Evolutionary conservation across 2,113 vertebrate genomes (phyloP), one percentile per base, ranked within the genome.

Genomic region (Penelope pileata): DNA sequence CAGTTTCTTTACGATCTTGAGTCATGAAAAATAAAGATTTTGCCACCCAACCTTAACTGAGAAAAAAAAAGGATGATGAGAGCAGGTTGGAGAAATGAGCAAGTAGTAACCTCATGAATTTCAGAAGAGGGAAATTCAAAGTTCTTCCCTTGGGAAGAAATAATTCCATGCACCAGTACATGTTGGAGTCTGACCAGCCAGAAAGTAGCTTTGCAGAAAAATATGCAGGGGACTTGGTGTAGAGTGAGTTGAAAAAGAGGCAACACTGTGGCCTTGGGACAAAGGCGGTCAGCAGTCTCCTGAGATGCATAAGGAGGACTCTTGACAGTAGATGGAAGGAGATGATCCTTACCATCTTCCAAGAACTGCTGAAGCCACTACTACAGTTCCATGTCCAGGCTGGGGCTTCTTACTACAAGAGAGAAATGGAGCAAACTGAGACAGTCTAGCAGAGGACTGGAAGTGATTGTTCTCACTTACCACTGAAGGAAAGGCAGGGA

Each of bases 221-320:
- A 9, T 4, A 45, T 17, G 4, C 19, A 34, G 6, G 9, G 7
- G 10, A 5, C 11, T 59, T 62, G 36, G 12, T 45, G 3, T 1
- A 48, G 16, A 43, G 5, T 2, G 5, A 56, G 21, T 4, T 60
- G 17, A 88, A 56, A 36, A 73, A 66, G 17, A 81, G 2, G 7
- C 10, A 51, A 7, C 2, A 32, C 7, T 58, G 7, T 54, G 17
- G 6, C 50, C 15, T 40, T 40, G 8, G 27, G 10, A 9, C 10
- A 45, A 62, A 62, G 16, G 23, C 0, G 2, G 16, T 3, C 32
- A 51, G 7, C 0, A 1, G 8, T n/a, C 8, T n/a, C 8, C 42
- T 40, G 29, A 8, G 13, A 7, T n/a, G 29, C 10, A 17, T 40
- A 56, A 38, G 19, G 4, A 24, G 14, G 3, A n/a, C 10, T 34